Percentiles rank a stretch among this genome's conserved stretches.
These are phyloP conservation scores for Lypha dubia DNA, from an alignment of 2,888 invertebrate species.

Conservation along the genomic window DNA sequence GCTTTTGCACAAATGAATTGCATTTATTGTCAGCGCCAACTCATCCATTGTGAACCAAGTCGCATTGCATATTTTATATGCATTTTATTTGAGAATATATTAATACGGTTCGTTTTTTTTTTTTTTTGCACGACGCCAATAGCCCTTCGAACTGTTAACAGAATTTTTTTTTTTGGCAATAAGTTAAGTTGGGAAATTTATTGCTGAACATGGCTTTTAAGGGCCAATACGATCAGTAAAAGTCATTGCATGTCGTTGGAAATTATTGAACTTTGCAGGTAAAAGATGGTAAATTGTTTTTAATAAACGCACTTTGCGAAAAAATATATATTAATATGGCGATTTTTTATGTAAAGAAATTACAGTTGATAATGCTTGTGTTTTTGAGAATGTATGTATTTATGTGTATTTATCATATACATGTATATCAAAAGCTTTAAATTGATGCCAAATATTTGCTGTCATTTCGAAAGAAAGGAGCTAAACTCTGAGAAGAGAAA, in stretches of 20 bases:
- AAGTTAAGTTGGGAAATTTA: slow-evolving; percentile 68
- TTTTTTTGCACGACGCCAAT: slow-evolving; percentile 48
- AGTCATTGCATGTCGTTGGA: slow-evolving; percentile 65
- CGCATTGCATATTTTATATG: slow-evolving; percentile 44
- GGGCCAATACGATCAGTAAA: slow-evolving; percentile 62
- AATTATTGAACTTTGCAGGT: slow-evolving; percentile 64
- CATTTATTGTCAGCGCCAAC: slow-evolving; percentile 48
- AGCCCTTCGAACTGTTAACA: slow-evolving; percentile 58
- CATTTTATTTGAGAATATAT: slow-evolving; percentile 47
- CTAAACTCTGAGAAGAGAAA: too few relatives aligned
- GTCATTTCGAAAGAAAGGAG: too few relatives aligned
- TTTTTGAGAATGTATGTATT: too few relatives aligned
- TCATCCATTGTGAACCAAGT: slow-evolving; percentile 44
- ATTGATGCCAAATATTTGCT: too few relatives aligned
- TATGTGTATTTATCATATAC: too few relatives aligned
- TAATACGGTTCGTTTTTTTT: slow-evolving; percentile 15
- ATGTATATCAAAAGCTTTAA: too few relatives aligned
- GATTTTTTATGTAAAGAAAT: not conserved
- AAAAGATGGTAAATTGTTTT: slow-evolving; percentile 16
- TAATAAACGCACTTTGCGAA: slow-evolving; percentile 36
- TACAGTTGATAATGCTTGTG: not conserved
- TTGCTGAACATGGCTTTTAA: slow-evolving; percentile 64
- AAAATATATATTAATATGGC: slow-evolving; percentile 27
- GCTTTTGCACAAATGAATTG: slow-evolving; percentile 52
- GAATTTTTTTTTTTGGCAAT: slow-evolving; percentile 59